Evolutionary conservation across 2,888 invertebrate species (phyloP).

Genomic region (Chymomyza fuscimana): DNA sequence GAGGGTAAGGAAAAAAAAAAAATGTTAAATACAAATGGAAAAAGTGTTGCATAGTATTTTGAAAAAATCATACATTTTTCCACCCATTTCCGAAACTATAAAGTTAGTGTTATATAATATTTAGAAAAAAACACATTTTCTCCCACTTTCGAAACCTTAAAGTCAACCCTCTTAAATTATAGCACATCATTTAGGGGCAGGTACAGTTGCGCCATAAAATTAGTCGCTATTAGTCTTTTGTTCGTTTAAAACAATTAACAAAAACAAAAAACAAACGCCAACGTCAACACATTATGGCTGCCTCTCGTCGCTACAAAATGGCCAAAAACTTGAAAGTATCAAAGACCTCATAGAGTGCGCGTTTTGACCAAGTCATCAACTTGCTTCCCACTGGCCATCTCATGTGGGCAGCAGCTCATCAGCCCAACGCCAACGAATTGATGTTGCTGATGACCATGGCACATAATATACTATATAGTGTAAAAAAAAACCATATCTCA

Average conservation of each 20-base stretch:
- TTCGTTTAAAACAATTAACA: constrained; percentile 8
- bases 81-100: too few species aligned
- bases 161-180: not conserved
- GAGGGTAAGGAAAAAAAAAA: too few species aligned
- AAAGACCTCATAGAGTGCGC: constrained; percentile 5
- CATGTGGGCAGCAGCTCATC: constrained; percentile 50
- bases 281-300: constrained; percentile 6
- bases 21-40: too few species aligned
- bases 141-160: too few species aligned
- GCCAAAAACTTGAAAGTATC: not conserved
- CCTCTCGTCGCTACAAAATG: not conserved
- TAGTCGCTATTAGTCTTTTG: constrained; percentile 1
- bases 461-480: constrained; percentile 8
- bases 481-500: constrained; percentile 47
- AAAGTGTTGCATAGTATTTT: too few species aligned
- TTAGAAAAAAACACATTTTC: too few species aligned
- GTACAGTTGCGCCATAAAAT: not conserved
- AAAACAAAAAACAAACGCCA: not conserved
- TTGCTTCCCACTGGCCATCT: constrained; percentile 25
- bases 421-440: constrained; percentile 39
- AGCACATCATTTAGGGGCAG: not conserved
- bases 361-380: not conserved
- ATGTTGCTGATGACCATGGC: constrained; percentile 17
- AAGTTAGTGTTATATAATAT: too few species aligned
- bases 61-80: too few species aligned